Base-by-base conservation (phyloP, 2,888 invertebrate genomes). In the Apamea crenata region DNA sequence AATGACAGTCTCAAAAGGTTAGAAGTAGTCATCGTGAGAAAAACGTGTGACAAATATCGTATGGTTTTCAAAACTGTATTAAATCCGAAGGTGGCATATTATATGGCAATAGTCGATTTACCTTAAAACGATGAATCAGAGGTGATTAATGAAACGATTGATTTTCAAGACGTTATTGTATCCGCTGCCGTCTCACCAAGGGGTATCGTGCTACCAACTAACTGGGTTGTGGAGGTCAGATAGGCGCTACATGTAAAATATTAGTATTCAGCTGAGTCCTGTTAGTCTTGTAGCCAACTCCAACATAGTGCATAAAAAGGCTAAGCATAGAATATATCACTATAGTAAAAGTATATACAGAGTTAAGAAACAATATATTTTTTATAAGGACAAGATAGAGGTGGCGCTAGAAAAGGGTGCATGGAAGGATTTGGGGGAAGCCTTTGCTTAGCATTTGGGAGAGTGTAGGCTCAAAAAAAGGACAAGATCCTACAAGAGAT, bases 1-100 rank as follows among this genome's bases (percentile, higher is more conserved):
- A 25, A 44, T 70, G 83, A 77, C 66, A 78, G n/a, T 44, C 12
- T 77, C 16, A 77, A 59, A 79, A 70, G 65, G 66, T 53, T 53
- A 53, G 3, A 53, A 32, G 65, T 77, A 53, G 32, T 18, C 44
- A 2, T n/a, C 59, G 50, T 83, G 69, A 66, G 40, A 77, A 77
- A n/a, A 70, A 61, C n/a, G 4, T 32, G 21, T 4, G 50, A 66
- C 29, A 44, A 32, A 59, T 59, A 66, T 83, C 59, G 14, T 25
- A 36, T 59, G n/a, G 1, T 25, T 69, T 40, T 25, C 1, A 70
- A 53, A 65, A 61, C 44, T 44, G 3, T 25, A 21, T 18, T 40
- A 7, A 32, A 8, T 63, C 0, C 16, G 53, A 80, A 61, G 1
- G n/a, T 61, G n/a, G 32, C 40, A 67, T 59, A 0, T 25, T 75